These are phyloP conservation scores for Lycocerus yunnanus DNA, from an alignment of 2,888 invertebrate species.

Conservation along the genomic window DNA sequence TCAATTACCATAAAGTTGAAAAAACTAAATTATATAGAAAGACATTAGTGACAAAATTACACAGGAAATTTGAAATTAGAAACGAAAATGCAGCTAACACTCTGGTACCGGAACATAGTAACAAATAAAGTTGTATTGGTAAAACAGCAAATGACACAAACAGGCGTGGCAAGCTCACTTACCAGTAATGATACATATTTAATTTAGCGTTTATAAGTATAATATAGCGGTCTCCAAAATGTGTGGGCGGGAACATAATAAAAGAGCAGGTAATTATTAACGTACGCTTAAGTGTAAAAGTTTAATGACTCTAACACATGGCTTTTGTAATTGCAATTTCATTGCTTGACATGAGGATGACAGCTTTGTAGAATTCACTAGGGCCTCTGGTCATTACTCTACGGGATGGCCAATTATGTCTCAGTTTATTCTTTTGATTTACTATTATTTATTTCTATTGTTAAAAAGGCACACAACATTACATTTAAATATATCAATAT, in stretches of 20 bases:
- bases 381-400: conserved; percentile 12
- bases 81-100: conserved; percentile 24
- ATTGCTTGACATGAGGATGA: conserved; percentile 33
- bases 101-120: conserved; percentile 38
- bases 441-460: conserved; percentile 12
- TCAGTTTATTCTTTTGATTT: conserved; percentile 8
- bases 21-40: conserved; percentile 40
- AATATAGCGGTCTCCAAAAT: conserved; percentile 36
- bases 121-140: conserved; percentile 42
- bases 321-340: conserved; percentile 38
- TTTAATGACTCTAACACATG: conserved; percentile 43
- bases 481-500: not conserved
- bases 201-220: conserved; percentile 46
- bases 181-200: conserved; percentile 49
- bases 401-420: conserved; percentile 12
- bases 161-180: conserved; percentile 44
- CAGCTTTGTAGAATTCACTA: conserved; percentile 26
- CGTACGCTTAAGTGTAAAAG: conserved; percentile 38
- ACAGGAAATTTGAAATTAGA: conserved; percentile 42
- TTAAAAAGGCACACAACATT: not conserved
- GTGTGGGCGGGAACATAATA: conserved; percentile 39
- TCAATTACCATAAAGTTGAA: not conserved
- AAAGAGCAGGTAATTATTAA: conserved; percentile 41
- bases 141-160: conserved; percentile 45
- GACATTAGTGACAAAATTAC: conserved; percentile 45